Conservation (phyloP, 2,113 vertebrate genomes). For the Rhizomys pruinosus region DNA sequence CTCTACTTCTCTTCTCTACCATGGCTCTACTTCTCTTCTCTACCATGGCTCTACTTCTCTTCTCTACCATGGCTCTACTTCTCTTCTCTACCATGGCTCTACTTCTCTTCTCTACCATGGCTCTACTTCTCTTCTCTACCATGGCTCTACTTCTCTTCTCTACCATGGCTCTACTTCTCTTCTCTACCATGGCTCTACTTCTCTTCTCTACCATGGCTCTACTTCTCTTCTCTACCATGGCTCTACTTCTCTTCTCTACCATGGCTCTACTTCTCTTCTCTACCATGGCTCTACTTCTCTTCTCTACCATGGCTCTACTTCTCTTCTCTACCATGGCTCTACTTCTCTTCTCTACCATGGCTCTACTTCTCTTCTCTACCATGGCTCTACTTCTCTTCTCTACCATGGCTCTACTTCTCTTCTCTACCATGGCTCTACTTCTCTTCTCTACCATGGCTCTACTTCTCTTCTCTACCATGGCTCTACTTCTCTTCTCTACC, state of each 20-base stretch:
- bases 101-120: background rate
- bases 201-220: background rate
- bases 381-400: background rate
- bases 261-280: background rate
- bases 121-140: background rate
- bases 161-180: background rate
- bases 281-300: background rate
- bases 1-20: background rate
- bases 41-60: background rate
- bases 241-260: background rate
- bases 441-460: background rate
- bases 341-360: background rate
- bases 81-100: background rate
- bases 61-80: background rate
- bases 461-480: background rate
- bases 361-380: background rate
- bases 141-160: background rate
- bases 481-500: background rate
- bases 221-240: background rate
- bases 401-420: background rate
- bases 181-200: background rate
- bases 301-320: background rate
- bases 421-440: background rate
- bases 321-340: background rate
- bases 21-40: background rate